Percentiles rank a stretch among this genome's conserved stretches.
phyloP scores from a whole-genome alignment of 2,113 vertebrate species.

The Anarhynchus alexandrinus region DNA sequence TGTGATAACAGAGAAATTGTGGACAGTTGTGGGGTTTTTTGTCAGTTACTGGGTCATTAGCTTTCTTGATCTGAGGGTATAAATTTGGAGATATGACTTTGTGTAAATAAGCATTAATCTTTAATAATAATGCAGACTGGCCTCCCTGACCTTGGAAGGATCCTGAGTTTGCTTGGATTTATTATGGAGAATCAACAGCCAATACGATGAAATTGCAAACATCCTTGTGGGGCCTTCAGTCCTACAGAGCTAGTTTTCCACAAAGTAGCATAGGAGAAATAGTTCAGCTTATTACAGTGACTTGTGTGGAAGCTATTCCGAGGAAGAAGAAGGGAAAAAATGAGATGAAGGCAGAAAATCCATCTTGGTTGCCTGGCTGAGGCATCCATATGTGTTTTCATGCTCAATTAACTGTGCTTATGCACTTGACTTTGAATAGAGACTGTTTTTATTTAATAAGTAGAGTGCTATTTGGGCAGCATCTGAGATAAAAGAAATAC shows the following conservation, averaged over 20 bases:
- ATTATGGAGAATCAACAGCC: neutral
- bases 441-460: neutral
- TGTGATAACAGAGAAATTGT: neutral
- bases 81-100: neutral
- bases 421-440: neutral
- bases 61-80: neutral
- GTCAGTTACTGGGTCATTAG: neutral
- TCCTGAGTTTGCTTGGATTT: neutral
- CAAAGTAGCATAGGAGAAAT: neutral
- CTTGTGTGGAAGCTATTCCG: neutral
- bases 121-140: neutral
- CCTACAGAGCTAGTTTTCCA: neutral
- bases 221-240: neutral
- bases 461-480: neutral
- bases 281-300: neutral
- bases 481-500: neutral
- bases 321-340: neutral
- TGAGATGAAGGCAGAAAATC: neutral
- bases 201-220: neutral
- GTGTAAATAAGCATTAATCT: neutral
- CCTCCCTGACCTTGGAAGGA: neutral
- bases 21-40: fast-evolving
- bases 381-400: neutral
- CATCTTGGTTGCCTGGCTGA: neutral
- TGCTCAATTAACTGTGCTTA: neutral